Evolutionary conservation across 2,797 vertebrate species (phyloP), one percentile per base, ranked within the genome.

Genomic region (Merluccius polli): DNA sequence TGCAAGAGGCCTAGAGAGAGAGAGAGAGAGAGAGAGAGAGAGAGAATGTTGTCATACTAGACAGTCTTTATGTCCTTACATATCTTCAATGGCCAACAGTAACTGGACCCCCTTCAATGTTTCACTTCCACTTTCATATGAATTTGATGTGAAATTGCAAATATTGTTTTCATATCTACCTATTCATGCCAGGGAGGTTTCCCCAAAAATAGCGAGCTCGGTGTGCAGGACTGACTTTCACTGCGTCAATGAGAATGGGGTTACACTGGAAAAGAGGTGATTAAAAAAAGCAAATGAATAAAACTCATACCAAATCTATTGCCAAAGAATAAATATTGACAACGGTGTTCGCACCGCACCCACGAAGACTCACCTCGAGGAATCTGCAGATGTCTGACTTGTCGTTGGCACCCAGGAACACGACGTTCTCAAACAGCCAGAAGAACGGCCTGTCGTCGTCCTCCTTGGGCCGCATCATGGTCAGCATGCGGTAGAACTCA

Each of bases 381-480:
- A 99, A 99, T 21, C 95, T 92, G 70, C 95, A 97, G 85, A 99
- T 99, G 81, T 99, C 97, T 0, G 92, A 90, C 88, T 98, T 98
- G 89, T 99, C 97, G 0, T 93, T 86, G 35, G 92, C 89, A 0
- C 93, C 94, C 97, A 99, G 98, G 87, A 96, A 95, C 68, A 98
- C 97, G 18, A 98, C 95, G 0, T 98, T 99, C 90, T 99, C 97
- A 75, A 99, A 99, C 83, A 98, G 89, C 97, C 97, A 98, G 91
- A 98, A 99, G 90, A 99, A 99, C 0, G 97, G 97, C 0, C 97
- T 93, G 73, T 95, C 84, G 29, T 98, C 97, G 0, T 89, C 94
- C 0, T 95, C 95, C 84, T 90, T 95, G 1, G 97, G 97, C 30
- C 94, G 96, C 48, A 97, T 75, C 2, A 97, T 89, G 81, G 94